Evolutionary conservation across 1,140 invertebrate species (phyloP).

Genomic region (Diabrotica virgifera): DNA sequence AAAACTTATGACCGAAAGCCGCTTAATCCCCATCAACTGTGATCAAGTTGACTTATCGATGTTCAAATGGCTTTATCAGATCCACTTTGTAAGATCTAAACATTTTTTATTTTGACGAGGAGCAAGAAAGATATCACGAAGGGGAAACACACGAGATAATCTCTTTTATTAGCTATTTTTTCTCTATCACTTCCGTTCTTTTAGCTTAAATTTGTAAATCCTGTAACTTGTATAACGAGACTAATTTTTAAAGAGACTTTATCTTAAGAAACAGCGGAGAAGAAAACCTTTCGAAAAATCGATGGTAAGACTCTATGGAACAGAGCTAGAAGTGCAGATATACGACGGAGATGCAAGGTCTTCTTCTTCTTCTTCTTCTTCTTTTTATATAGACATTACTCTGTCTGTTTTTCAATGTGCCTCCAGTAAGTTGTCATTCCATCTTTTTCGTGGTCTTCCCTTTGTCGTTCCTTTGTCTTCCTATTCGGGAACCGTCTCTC

Average conservation of each 20-base stretch:
- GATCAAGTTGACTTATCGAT: background rate
- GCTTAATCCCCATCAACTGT: background rate
- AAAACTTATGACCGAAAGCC: background rate
- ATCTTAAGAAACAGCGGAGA: no score
- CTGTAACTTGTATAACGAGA: background rate
- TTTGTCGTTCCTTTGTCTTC: no score
- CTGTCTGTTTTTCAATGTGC: no score
- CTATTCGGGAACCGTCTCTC: no score
- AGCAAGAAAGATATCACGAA: constrained; percentile 4
- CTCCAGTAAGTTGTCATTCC: no score
- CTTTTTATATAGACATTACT: no score
- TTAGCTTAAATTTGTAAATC: background rate
- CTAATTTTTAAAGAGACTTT: background rate
- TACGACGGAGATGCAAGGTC: no score
- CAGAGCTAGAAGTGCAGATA: no score
- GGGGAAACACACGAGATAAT: background rate
- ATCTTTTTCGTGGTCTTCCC: no score
- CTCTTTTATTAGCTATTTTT: constrained; percentile 3
- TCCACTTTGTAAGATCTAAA: background rate
- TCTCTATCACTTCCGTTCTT: background rate
- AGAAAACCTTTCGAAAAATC: no score
- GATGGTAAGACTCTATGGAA: no score
- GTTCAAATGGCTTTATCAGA: constrained; percentile 5
- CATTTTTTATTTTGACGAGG: constrained; percentile 3
- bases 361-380: no score